phyloP scores from a whole-genome alignment of 2,113 vertebrate species.

The Todiramphus chloris region DNA sequence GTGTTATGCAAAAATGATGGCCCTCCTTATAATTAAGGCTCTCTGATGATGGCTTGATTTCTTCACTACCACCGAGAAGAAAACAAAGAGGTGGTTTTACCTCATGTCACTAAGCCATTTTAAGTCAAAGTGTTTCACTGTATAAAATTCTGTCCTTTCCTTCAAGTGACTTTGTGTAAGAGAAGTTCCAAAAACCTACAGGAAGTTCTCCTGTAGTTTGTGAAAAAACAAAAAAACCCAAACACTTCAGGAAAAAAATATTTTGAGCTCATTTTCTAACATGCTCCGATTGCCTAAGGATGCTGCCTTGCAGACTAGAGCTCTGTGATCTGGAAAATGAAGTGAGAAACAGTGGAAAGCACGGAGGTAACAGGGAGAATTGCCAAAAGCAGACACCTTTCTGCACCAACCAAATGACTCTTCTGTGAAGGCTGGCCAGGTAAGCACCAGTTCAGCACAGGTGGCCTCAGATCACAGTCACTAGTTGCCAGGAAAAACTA shows the following conservation, averaged over 20 bases:
- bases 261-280: neutral
- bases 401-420: neutral
- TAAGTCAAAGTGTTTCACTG: neutral
- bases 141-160: neutral
- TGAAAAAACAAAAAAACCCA: neutral
- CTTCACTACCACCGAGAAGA: neutral
- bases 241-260: neutral
- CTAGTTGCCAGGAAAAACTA: neutral
- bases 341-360: neutral
- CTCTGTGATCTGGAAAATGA: neutral
- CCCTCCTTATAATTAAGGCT: neutral
- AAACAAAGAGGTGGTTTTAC: neutral
- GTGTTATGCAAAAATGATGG: neutral
- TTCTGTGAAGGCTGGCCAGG: neutral
- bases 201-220: neutral
- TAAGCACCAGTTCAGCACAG: neutral
- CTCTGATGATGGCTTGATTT: neutral
- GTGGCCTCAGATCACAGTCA: neutral
- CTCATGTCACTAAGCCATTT: neutral
- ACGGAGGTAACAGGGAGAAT: neutral
- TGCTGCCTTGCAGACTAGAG: neutral
- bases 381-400: neutral
- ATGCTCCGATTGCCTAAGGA: neutral
- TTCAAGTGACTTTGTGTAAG: neutral
- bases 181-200: neutral